Evolutionary conservation across 2,888 invertebrate genomes (phyloP), one percentile per base, ranked within the genome.

Genomic region (Tholera decimalis): DNA sequence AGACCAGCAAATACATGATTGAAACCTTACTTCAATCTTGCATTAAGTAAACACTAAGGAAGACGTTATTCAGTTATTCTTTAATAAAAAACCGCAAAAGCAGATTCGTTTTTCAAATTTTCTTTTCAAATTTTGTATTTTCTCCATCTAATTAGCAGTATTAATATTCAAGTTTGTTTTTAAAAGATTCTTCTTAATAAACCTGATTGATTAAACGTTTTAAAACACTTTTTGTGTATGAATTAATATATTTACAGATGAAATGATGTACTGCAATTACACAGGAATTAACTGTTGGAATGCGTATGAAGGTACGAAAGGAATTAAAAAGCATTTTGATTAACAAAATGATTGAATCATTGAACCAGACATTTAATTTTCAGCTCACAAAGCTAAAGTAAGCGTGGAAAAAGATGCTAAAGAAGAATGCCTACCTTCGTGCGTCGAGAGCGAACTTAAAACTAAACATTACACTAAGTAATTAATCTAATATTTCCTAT

Each of bases 251-350:
- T 54, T 72, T 8, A n/a, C 88, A 96, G 96, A 95, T 63, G 74
- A 84, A 35, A 83, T 92, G 1, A 80, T 89, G n/a, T 94, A 92
- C 46, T 97, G 97, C 83, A 95, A 96, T 74, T 94, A 96, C 33
- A 91, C 93, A 1, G 97, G 97, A 24, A 83, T 96, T 26, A 91
- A 95, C 64, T 97, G 96, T 78, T 83, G 96, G 67, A 93, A 93
- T 53, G 82, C 88, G 11, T 80, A 85, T 57, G 83, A 88, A 83
- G 88, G 91, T 92, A 80, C 0, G 11, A 20, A 22, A 24, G 24
- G 3, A 26, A 33, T 24, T 1, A 11, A 43, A 18, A 43, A 18
- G 8, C 2, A 20, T 33, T 9, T 43, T 35, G 15, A 22, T n/a
- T 18, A 13, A 26, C 1, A 1, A 20, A 22, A 13, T n/a, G n/a